A percentile compares a stretch with the other conserved stretches of the same genome.
Conservation (phyloP, 1,140 invertebrate genomes). For the Leptoteleia sp. region DNA sequence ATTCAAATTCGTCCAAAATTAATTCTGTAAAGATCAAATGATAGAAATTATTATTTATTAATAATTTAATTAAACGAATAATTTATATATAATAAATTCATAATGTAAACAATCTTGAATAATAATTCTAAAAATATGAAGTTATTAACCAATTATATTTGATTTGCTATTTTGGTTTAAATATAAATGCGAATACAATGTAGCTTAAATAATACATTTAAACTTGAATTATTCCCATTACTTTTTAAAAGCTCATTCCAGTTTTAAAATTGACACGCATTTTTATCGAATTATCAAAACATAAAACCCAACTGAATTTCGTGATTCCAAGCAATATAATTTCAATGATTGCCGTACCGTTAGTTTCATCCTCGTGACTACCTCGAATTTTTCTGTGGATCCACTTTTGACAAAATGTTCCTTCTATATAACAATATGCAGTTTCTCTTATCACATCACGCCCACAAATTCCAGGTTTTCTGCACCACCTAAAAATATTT, state of each 20-base stretch:
- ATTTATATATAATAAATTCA: too few species aligned
- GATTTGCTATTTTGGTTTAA: too few species aligned
- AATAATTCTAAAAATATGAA: too few species aligned
- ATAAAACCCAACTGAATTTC: conserved; percentile 2
- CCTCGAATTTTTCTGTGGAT: conserved; percentile 83
- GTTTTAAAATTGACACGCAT: conserved; percentile 1
- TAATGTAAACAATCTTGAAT: too few species aligned
- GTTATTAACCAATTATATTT: too few species aligned
- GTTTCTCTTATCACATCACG: conserved; percentile 88
- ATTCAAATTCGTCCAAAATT: conserved; percentile 73
- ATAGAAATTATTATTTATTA: too few species aligned
- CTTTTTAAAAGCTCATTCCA: too few species aligned
- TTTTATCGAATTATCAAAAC: conserved; percentile 9
- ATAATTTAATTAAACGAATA: too few species aligned
- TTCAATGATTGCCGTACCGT: conserved; percentile 64
- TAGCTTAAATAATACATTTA: too few species aligned
- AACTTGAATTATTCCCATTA: too few species aligned
- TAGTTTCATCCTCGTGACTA: conserved; percentile 74
- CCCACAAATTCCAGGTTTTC: conserved; percentile 87
- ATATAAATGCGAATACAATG: too few species aligned
- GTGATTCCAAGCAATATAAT: conserved; percentile 20
- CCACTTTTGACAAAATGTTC: conserved; percentile 89
- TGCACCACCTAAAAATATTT: conserved; percentile 84
- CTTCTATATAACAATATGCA: conserved; percentile 91
- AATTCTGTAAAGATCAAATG: conserved; percentile 66